phyloP scores from a whole-genome alignment of 1,140 invertebrate species.

The Drosophila subpulchrella region DNA sequence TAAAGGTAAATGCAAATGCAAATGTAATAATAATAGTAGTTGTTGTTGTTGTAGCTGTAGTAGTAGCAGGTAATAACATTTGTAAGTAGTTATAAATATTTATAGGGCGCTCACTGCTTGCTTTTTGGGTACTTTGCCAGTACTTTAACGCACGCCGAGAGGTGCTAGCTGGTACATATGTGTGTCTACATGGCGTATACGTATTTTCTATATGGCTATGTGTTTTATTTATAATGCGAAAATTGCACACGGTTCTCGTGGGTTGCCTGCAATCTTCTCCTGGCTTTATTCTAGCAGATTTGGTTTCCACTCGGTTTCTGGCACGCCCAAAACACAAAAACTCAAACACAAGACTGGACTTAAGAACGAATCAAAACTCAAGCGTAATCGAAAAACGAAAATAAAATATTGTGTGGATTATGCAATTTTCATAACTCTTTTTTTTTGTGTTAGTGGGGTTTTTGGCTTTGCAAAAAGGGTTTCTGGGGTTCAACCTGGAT shows the following conservation, averaged over 20 bases:
- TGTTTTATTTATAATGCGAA: slow-evolving; percentile 58
- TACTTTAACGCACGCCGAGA: slow-evolving; percentile 58
- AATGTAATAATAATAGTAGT: slow-evolving; percentile 55
- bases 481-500: slow-evolving; percentile 20
- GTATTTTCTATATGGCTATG: slow-evolving; percentile 35
- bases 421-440: slow-evolving; percentile 36
- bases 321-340: slow-evolving; percentile 64
- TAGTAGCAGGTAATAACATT: slow-evolving; percentile 57
- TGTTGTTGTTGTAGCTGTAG: slow-evolving; percentile 10
- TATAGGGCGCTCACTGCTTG: slow-evolving; percentile 49
- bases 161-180: slow-evolving; percentile 12
- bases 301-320: slow-evolving; percentile 88
- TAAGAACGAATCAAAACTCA: slow-evolving; percentile 31
- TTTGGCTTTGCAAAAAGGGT: slow-evolving; percentile 18
- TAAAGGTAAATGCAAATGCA: slow-evolving; percentile 54
- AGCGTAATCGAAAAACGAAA: slow-evolving; percentile 24
- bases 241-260: slow-evolving; percentile 72
- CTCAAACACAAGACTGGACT: slow-evolving; percentile 25
- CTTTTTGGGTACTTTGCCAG: slow-evolving; percentile 66
- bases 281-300: slow-evolving; percentile 85
- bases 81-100: slow-evolving; percentile 67
- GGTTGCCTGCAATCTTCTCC: slow-evolving; percentile 66
- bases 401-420: slow-evolving; percentile 30
- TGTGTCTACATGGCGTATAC: slow-evolving; percentile 50
- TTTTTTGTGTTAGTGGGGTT: slow-evolving; percentile 7